Base-by-base conservation (phyloP, 2,888 invertebrate genomes). In the Pheosia tremula region DNA sequence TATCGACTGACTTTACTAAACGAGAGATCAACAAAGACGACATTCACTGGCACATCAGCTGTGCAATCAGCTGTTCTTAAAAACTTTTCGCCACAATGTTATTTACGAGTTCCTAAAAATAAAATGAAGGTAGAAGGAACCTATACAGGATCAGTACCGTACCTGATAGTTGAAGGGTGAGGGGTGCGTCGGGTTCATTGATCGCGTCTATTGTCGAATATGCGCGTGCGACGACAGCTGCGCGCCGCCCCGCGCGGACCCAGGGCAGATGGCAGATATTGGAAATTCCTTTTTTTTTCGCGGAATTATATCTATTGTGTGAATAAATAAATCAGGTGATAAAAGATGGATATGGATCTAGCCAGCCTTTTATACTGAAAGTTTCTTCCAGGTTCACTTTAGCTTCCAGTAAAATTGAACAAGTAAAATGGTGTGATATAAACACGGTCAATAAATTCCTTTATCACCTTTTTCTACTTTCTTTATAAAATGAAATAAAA, bases 221-320 rank as follows among this genome's bases (percentile, higher is more conserved):
- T 86, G 88, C 92, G 91, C 91, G 91, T 89, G 91, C 92, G 89
- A 64, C 72, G 89, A 80, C 91, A 93, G 93, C 93, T 93, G 93
- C 84, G 72, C 77, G 71, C 79, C 85, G 82, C 85, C 84, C 83
- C 83, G 78, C 74, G 78, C 75, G 67, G 75, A 75, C 80, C 81
- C 82, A 79, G 79, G 83, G 88, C 90, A 91, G 90, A 90, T 91
- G 91, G 87, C 83, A 80, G 66, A 72, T 72, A 76, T 71, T 68
- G 68, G 72, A 75, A 69, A 66, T 69, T 72, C 10, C 72, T 74
- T 66, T 77, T 79, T 80, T 73, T 73, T 72, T 66, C 58, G 71
- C 5, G 5, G 49, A 76, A 75, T 74, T 76, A 80, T 79, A 77
- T 75, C 74, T 75, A 73, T 73, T 71, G 64, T 71, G 57, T 62